Evolutionary conservation across 1,140 invertebrate genomes (phyloP), one percentile per base, ranked within the genome.

Genomic region (Telenomus remus): DNA sequence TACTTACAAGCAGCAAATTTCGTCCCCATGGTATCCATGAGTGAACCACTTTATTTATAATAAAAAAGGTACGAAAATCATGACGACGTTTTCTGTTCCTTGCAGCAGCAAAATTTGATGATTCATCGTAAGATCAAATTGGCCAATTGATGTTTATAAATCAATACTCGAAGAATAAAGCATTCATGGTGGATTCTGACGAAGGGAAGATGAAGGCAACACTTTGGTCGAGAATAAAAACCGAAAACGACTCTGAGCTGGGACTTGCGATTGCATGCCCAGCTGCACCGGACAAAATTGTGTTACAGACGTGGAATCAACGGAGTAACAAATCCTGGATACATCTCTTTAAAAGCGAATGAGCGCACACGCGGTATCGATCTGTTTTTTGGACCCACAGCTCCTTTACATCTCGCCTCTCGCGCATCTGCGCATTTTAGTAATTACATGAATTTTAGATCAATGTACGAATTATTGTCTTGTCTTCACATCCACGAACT

Each of bases 1-100:
- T 70, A 87, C 88, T 87, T 76, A 89, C 89, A 89, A 5, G 87
- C 85, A 44, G 88, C 89, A 12, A 88, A 88, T 81, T 87, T 83
- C 3, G 88, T 89, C 27, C 88, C 89, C 89, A 90, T 89, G 44
- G 51, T 81, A 44, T 16, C 9, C 2, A 27, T n/a, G n/a, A n/a
- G n/a, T n/a, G n/a, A n/a, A n/a, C n/a, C n/a, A n/a, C n/a, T n/a
- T n/a, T n/a, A n/a, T n/a, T n/a, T n/a, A n/a, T n/a, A n/a, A n/a
- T n/a, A n/a, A n/a, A n/a, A n/a, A n/a, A n/a, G n/a, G n/a, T n/a
- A n/a, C n/a, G n/a, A n/a, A n/a, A n/a, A n/a, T n/a, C n/a, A n/a
- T n/a, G n/a, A n/a, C n/a, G n/a, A n/a, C n/a, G n/a, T n/a, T n/a
- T n/a, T n/a, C n/a, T n/a, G n/a, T n/a, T n/a, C n/a, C n/a, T n/a